Base-by-base conservation (phyloP, 2,888 invertebrate genomes). In the Drosophila ustulata region DNA sequence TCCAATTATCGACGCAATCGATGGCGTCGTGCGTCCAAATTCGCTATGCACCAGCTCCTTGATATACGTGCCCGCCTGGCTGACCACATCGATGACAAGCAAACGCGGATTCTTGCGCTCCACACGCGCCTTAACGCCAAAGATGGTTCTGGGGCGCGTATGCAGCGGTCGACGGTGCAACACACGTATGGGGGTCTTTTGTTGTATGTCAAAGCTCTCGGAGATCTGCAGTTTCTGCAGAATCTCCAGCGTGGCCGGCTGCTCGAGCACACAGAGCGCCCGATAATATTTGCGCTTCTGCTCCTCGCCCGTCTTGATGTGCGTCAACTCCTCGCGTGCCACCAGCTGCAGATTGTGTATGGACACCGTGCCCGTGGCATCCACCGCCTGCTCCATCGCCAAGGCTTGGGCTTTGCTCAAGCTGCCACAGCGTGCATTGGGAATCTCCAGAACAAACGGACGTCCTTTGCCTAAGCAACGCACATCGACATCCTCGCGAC, bases 1-100 rank as follows among this genome's bases (percentile, higher is more conserved):
- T 0, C 94, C 94, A 39, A 98, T 93, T 45, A 97, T 93, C 23
- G 94, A 94, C 0, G 94, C 93, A 28, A 99, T 93, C 83, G 94
- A 95, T 0, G 99, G 99, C 8, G 90, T 91, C 0, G 98, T 98
- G 78, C 99, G 94, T 1, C 97, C 96, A 91, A 98, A 96, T 93
- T 99, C 99, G 3, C 99, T 98, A 93, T 99, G 98, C 23, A 97
- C 96, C 93, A 99, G 97, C 93, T 99, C 99, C 93, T 99, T 99
- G 1, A 99, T 95, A 91, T 99, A 99, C 41, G 98, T 98, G 45
- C 98, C 98, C 8, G 98, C 98, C 90, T 97, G 96, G 0, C 98
- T 97, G 52, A 94, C 94, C 23, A 98, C 82, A 67, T 94, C 94
- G 30, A 98, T 88, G 50, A 94, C 93, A 82, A 98, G 94, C 7